Evolutionary conservation across 2,888 invertebrate species (phyloP), one percentile per base, ranked within the genome.

Genomic region (Rhamphomyia laevipes): DNA sequence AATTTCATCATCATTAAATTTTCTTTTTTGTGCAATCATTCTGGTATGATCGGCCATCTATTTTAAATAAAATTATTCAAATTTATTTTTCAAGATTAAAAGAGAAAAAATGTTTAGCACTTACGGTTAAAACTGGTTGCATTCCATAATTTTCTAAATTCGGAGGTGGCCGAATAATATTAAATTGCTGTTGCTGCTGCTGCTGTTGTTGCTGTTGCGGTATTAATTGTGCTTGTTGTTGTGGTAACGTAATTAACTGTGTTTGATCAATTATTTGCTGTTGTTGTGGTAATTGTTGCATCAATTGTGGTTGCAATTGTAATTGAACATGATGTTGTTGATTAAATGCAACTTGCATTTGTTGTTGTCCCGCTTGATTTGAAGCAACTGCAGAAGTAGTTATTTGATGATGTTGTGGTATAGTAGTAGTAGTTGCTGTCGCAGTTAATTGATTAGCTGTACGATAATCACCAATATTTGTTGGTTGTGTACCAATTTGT

Each of bases 1-100:
- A 9, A 35, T 18, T 37, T 53, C 52, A 23, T 57, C 55, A n/a
- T 52, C 53, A 10, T 56, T 55, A 18, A 51, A 44, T 43, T 54
- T 54, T 5, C 54, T 48, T 37, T 54, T 54, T 31, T 52, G 52
- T 21, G 47, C 51, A 16, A 43, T 42, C 23, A 42, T 42, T 42
- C 16, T 31, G 37, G 31, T 2, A 17, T 45, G 37, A 4, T 43
- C 48, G 21, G 44, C 35, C 6, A 47, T 30, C 45, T 47, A 15
- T n/a, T n/a, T n/a, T 27, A 38, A 48, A 16, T 37, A 30, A 9
- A 21, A 11, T 18, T 3, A 13, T 2, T 6, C 21, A 9, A 31
- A 38, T 37, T 44, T 16, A 1, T 38, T 11, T 15, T 43, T 18
- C 13, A 18, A 43, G 4, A n/a, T 40, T 11, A 4, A n/a, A 11